A percentile compares a stretch with the other conserved stretches of the same genome.
Conservation (phyloP, 2,888 invertebrate genomes). For the Aspidiotus rigidus region DNA sequence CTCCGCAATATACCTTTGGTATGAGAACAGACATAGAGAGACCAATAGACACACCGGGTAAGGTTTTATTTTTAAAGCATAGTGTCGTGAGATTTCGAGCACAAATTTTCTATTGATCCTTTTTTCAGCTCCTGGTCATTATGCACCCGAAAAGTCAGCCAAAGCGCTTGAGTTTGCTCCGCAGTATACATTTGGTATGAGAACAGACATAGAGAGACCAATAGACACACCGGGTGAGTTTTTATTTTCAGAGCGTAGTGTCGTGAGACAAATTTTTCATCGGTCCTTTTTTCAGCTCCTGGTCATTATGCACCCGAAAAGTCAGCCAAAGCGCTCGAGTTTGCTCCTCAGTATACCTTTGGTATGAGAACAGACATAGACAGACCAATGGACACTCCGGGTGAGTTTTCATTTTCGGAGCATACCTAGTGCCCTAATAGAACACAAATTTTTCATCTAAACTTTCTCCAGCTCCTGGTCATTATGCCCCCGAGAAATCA, state of each 20-base stretch:
- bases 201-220: constrained; percentile 29
- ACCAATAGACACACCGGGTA: constrained; percentile 56
- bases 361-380: constrained; percentile 33
- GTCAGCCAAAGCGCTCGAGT: constrained; percentile 32
- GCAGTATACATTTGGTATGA: constrained; percentile 36
- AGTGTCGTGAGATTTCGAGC: not conserved
- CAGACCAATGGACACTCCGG: constrained; percentile 35
- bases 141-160: constrained; percentile 34
- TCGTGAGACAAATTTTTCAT: constrained; percentile 8
- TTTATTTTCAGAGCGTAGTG: not conserved
- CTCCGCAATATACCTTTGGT: constrained; percentile 65
- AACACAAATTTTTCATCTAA: not conserved
- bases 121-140: constrained; percentile 34
- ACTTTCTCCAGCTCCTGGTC: constrained; percentile 54
- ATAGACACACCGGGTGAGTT: constrained; percentile 36
- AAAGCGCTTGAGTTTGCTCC: constrained; percentile 32
- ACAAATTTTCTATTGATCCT: constrained; percentile 23
- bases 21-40: constrained; percentile 55
- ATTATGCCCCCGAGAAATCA: constrained; percentile 70
- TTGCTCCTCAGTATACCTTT: constrained; percentile 35
- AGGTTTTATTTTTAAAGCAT: constrained; percentile 7
- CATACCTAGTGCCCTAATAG: no score
- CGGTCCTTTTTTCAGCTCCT: constrained; percentile 33
- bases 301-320: constrained; percentile 34
- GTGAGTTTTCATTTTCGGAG: constrained; percentile 22